Base-by-base conservation (phyloP, 2,113 vertebrate species). In the Myodes glareolus region DNA sequence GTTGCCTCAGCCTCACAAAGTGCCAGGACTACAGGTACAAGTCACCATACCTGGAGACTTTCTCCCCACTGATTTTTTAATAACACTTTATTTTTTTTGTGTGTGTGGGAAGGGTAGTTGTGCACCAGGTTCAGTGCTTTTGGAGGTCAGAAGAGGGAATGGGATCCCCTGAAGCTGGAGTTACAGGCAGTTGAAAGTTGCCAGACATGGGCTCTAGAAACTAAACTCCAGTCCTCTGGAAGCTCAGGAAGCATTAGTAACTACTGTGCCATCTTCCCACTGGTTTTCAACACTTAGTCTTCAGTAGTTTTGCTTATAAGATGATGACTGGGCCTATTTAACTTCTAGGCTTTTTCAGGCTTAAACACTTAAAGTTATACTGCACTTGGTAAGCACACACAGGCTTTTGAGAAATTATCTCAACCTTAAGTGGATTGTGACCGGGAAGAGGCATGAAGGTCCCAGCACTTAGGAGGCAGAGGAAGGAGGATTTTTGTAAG, bases 301-400 rank as follows among this genome's bases (percentile, higher is more conserved):
- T 73, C 27, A 91, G 36, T n/a, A 33, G 61, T 25, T 58, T 96
- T 42, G 92, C 21, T 76, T 92, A 68, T 80, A 88, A 93, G 95
- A 91, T 45, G 27, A 85, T 16, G 52, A 21, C 33, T 73, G 67
- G 19, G 25, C 12, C 86, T 73, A 80, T 36, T 45, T 65, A 67
- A 85, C 82, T 50, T 68, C 29, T 36, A 47, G 45, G 65, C 45
- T 31, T 36, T n/a, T 93, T 55, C 33, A 91, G 33, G 45, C 45
- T 86, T 75, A 91, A 94, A 52, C 33, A 23, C 29, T 67, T 81
- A 52, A 55, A 23, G 55, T 55, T 89, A 75, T 8, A 31, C 3
- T 78, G 25, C 55, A 81, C 47, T 88, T 89, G 47, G 33, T 68
- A 80, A 92, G 84, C 16, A 73, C 19, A 31, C 17, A 86, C 17